Conservation (phyloP, 1,140 invertebrate species). For the Andrena cerasifolii region DNA sequence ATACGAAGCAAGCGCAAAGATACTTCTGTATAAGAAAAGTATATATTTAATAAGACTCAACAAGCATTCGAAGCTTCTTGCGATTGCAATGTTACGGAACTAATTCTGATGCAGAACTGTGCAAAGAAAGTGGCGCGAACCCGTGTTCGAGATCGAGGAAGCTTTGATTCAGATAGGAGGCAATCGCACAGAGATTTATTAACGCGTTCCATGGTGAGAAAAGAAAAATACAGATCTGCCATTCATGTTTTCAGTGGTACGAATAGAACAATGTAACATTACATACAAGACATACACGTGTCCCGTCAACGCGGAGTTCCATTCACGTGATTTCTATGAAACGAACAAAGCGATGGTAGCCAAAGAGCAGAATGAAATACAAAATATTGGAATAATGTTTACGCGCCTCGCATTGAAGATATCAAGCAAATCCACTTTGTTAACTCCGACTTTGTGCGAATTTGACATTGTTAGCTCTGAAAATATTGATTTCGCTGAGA, state of each 20-base stretch:
- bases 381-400: background rate
- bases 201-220: conserved; percentile 24
- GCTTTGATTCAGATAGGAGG: conserved; percentile 26
- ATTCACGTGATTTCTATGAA: background rate
- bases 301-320: conserved; percentile 40
- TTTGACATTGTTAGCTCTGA: background rate
- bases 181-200: conserved; percentile 29
- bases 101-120: conserved; percentile 7
- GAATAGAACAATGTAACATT: conserved; percentile 39
- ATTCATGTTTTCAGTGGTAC: conserved; percentile 20
- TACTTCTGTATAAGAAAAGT: background rate
- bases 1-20: conserved; percentile 13
- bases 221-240: conserved; percentile 23
- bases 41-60: background rate
- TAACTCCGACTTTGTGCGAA: no score
- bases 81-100: background rate
- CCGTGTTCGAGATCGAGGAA: conserved; percentile 15
- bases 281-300: conserved; percentile 12
- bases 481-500: background rate
- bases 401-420: no score
- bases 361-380: background rate
- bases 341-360: background rate
- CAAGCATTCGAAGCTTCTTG: conserved; percentile 26
- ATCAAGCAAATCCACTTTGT: background rate
- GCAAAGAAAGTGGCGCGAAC: conserved; percentile 22